A percentile compares a stretch with the other conserved stretches of the same genome.
Evolutionary conservation across 2,113 vertebrate species (phyloP).

Genomic region (Pipra filicauda): DNA sequence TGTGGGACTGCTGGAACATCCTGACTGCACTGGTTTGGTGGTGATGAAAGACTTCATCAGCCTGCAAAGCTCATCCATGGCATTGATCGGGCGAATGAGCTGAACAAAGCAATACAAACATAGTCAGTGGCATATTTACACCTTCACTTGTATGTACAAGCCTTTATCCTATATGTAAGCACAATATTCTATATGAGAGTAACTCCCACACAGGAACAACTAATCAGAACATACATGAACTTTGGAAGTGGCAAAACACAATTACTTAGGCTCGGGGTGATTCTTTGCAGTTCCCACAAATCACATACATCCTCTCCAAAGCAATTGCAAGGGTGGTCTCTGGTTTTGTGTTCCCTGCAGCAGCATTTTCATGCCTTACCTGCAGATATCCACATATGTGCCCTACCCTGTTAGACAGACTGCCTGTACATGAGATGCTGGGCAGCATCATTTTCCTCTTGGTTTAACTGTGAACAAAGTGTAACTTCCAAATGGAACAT

Average conservation of each 20-base stretch:
- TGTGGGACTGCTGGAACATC: conserved; percentile 57
- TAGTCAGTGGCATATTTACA: neutral
- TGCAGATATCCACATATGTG: neutral
- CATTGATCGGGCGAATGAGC: conserved; percentile 96
- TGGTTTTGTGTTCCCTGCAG: neutral
- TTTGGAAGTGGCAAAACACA: neutral
- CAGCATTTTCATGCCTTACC: neutral
- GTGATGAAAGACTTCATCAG: conserved; percentile 90
- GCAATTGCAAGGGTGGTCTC: neutral
- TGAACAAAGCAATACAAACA: conserved; percentile 39
- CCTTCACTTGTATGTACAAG: neutral
- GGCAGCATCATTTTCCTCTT: neutral
- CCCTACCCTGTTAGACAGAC: neutral
- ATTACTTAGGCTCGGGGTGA: neutral
- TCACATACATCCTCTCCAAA: neutral
- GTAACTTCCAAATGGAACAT: neutral
- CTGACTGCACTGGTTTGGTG: conserved; percentile 66
- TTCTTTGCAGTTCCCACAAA: neutral
- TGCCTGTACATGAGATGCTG: neutral
- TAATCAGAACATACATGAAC: neutral
- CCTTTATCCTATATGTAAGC: neutral
- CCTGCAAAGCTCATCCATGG: conserved; percentile 94
- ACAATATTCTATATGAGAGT: neutral
- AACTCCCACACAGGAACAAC: neutral
- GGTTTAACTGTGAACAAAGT: neutral